Base-by-base conservation (phyloP, 2,113 vertebrate species). In the Albula goreensis region DNA sequence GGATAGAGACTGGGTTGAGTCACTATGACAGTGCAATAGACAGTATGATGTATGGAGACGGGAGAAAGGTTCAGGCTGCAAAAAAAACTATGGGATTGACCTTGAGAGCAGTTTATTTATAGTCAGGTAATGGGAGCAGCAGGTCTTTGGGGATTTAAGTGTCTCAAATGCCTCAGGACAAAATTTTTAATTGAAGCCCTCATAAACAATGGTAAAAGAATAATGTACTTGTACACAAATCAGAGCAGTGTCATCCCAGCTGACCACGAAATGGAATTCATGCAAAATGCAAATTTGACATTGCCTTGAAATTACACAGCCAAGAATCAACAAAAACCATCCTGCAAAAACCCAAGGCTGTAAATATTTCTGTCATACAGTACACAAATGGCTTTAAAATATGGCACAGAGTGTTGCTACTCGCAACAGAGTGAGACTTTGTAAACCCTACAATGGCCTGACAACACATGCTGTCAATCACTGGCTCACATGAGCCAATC, bases 61-160 rank as follows among this genome's bases (percentile, higher is more conserved):
- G 22, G 22, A 9, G 66, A 8, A 31, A 31, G 10, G 66, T 31
- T 25, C 9, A 74, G 66, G n/a, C 15, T 19, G 60, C 15, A 19
- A 19, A 63, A 6, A 63, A 74, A 19, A 7, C 66, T 19, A n/a
- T 11, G 10, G 12, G 80, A 51, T 4, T 81, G 80, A 81, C 80
- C 50, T 53, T n/a, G 80, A 81, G 15, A 81, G 48, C 49, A 5
- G 10, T 81, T 53, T 81, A 81, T 53, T 81, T 52, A 81, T 51
- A 81, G 80, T 17, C 80, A 50, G 17, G 19, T 52, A 81, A 81
- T 81, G 80, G 25, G 50, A 52, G 22, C 80, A 53, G 80, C 4
- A 51, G 9, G 9, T 50, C 80, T 51, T n/a, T 2, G 53, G 80
- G 80, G 50, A 81, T 25, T 52, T n/a, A 5, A 52, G 66, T 2